Percentiles rank a stretch among this genome's conserved stretches.
These are phyloP conservation scores for Vulpes vulpes DNA, from an alignment of 2,113 vertebrate genomes.

Conservation along the genomic window DNA sequence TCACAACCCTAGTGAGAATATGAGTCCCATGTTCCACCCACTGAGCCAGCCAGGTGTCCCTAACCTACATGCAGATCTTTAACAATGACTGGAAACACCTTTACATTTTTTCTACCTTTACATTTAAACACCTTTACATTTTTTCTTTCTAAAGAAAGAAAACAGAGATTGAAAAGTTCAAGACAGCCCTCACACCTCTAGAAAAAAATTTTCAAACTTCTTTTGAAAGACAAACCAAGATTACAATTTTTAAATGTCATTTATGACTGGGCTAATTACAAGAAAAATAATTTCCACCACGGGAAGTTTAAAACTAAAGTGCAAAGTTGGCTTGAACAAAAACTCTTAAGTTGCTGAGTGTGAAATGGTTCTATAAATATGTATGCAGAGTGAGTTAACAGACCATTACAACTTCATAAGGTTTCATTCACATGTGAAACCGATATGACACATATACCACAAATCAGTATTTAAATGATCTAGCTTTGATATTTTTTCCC, in stretches of 20 bases:
- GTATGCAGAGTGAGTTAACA: constrained; percentile 26
- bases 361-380: constrained; percentile 62
- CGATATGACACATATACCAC: constrained; percentile 61
- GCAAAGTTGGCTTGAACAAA: constrained; percentile 56
- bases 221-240: constrained; percentile 69
- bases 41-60: neutral
- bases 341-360: constrained; percentile 58
- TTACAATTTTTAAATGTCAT: constrained; percentile 47
- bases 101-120: neutral
- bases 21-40: neutral
- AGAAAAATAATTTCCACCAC: constrained; percentile 69
- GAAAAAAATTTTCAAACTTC: constrained; percentile 40
- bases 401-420: constrained; percentile 53
- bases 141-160: constrained; percentile 44
- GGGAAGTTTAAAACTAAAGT: constrained; percentile 69
- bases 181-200: neutral
- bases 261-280: constrained; percentile 69
- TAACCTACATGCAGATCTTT: neutral
- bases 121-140: neutral
- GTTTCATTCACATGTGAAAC: constrained; percentile 58
- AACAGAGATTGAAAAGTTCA: constrained; percentile 59
- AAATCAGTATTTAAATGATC: constrained; percentile 67
- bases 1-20: neutral
- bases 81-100: neutral
- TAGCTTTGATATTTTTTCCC: constrained; percentile 20